phyloP scores from a whole-genome alignment of 2,113 vertebrate species.

The Antigone vipio region DNA sequence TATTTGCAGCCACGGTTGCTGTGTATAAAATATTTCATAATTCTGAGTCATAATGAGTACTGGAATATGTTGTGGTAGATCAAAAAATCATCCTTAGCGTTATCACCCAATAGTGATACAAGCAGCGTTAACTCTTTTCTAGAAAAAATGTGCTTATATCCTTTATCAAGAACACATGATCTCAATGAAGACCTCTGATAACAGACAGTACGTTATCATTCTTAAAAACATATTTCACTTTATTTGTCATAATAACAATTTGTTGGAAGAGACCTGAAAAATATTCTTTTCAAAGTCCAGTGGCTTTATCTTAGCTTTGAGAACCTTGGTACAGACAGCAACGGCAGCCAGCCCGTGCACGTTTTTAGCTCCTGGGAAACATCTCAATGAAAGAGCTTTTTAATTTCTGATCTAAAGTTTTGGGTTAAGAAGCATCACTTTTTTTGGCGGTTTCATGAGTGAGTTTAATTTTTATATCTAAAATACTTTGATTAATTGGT shows the following conservation, averaged over 20 bases:
- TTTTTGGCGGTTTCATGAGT: neutral
- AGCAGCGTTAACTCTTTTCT: neutral
- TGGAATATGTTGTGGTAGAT: neutral
- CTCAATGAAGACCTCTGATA: neutral
- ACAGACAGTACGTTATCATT: neutral
- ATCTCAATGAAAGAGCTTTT: neutral
- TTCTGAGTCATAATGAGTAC: neutral
- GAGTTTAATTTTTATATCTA: neutral
- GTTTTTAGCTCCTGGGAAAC: neutral
- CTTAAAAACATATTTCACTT: neutral
- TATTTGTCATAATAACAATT: neutral
- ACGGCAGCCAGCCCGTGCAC: neutral
- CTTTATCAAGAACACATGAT: neutral
- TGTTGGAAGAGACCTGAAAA: neutral
- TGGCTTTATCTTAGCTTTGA: neutral
- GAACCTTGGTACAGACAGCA: neutral
- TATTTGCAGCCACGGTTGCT: neutral
- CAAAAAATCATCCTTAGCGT: neutral
- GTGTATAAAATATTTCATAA: neutral
- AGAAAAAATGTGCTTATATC: neutral
- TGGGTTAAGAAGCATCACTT: neutral
- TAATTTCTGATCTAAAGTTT: neutral
- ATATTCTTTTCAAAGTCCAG: neutral
- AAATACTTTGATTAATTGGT: neutral
- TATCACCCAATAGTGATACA: neutral